Percentiles rank a stretch among this genome's conserved stretches.
Conservation (phyloP, 1,140 invertebrate species). For the Leucophenga varia region DNA sequence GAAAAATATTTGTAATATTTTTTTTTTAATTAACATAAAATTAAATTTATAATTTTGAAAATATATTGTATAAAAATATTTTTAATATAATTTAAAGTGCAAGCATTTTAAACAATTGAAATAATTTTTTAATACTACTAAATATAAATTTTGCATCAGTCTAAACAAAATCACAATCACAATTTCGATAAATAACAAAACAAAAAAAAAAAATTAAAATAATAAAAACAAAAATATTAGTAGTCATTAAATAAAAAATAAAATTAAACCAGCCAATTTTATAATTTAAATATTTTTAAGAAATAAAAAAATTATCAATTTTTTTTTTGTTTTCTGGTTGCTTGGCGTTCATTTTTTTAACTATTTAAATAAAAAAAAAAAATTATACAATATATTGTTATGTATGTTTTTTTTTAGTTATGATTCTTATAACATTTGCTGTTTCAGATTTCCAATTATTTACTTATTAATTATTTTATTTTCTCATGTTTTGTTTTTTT, state of each 20-base stretch:
- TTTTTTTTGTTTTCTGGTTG: conserved; percentile 10
- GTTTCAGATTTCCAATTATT: conserved; percentile 2
- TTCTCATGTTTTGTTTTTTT: conserved; percentile 8
- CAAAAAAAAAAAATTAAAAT: conserved; percentile 37
- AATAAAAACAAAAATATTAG: no score
- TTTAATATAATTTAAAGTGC: conserved; percentile 28
- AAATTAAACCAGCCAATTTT: conserved; percentile 3
- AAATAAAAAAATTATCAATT: no score
- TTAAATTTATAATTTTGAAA: conserved; percentile 1
- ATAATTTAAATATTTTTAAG: no score
- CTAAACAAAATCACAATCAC: conserved; percentile 54
- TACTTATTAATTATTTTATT: conserved; percentile 8
- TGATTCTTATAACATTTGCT: conserved; percentile 6
- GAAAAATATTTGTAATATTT: not conserved
- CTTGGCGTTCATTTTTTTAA: conserved; percentile 16
- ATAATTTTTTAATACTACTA: conserved; percentile 16
- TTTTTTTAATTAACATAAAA: conserved; percentile 6
- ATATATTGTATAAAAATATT: conserved; percentile 21
- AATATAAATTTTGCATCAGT: conserved; percentile 53
- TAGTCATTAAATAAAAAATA: no score
- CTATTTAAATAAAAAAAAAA: conserved; percentile 20
- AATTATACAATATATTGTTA: conserved; percentile 1
- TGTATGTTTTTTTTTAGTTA: conserved; percentile 12
- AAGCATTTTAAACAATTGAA: conserved; percentile 19
- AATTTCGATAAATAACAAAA: conserved; percentile 50